A percentile compares a stretch with the other conserved stretches of the same genome.
These are phyloP conservation scores for Dioctria linearis DNA, from an alignment of 2,888 invertebrate species.

Conservation along the genomic window DNA sequence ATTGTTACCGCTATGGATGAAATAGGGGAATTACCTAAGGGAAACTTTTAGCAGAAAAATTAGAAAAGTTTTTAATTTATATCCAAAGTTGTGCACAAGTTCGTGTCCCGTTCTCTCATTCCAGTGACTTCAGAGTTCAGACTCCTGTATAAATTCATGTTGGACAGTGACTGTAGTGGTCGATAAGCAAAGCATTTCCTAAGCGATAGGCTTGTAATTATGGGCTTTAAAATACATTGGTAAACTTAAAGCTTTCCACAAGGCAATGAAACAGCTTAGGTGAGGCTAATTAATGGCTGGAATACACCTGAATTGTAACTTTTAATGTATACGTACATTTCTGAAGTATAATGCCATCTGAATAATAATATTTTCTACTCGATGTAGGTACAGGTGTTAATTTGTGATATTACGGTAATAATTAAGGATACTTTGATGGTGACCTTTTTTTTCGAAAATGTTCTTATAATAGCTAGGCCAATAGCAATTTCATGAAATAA, in stretches of 20 bases:
- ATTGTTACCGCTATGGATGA: slow-evolving; percentile 17
- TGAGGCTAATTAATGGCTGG: slow-evolving; percentile 36
- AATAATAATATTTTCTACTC: too few relatives aligned
- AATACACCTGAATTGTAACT: neutral
- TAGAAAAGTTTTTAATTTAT: slow-evolving; percentile 50
- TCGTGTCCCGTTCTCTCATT: slow-evolving; percentile 20
- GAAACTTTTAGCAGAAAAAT: slow-evolving; percentile 47
- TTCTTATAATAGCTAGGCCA: too few relatives aligned
- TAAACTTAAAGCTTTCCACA: slow-evolving; percentile 10
- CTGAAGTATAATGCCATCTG: too few relatives aligned
- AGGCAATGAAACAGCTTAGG: slow-evolving; percentile 1
- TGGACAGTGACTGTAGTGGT: slow-evolving; percentile 25
- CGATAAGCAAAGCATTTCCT: slow-evolving; percentile 45
- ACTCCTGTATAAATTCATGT: neutral
- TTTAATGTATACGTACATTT: too few relatives aligned
- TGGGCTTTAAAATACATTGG: slow-evolving; percentile 27
- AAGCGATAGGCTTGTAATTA: slow-evolving; percentile 46
- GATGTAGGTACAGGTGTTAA: too few relatives aligned
- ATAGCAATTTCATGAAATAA: too few relatives aligned
- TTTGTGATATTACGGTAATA: too few relatives aligned
- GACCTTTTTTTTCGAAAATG: too few relatives aligned
- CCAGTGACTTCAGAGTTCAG: neutral
- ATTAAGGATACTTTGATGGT: too few relatives aligned
- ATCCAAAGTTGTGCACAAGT: slow-evolving; percentile 39
- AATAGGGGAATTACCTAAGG: slow-evolving; percentile 5